Conservation (phyloP, 1,140 invertebrate species). For the Drosophila melanica region DNA sequence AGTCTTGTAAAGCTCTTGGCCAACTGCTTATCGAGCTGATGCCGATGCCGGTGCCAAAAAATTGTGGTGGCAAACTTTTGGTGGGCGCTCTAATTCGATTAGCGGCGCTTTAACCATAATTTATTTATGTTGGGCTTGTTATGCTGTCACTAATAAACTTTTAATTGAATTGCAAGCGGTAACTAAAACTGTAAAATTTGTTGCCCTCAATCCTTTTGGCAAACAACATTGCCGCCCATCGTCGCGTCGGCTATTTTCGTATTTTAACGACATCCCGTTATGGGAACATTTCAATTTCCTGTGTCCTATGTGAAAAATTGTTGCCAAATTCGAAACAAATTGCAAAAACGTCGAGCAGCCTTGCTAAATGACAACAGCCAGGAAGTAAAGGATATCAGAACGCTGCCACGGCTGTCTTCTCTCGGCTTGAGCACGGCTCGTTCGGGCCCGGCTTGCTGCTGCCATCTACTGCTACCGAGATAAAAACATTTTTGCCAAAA, state of each 20-base stretch:
- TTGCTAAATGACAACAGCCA: constrained; percentile 62
- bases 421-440: not conserved
- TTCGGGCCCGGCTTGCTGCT: constrained; percentile 1
- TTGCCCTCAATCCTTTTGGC: constrained; percentile 1
- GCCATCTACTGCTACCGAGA: constrained; percentile 14
- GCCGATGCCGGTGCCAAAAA: not conserved
- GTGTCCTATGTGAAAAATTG: constrained; percentile 77
- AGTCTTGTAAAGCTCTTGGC: constrained; percentile 30
- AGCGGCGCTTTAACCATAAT: constrained; percentile 26
- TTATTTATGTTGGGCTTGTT: constrained; percentile 25
- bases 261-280: constrained; percentile 72
- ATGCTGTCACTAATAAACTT: constrained; percentile 60
- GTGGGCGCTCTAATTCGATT: constrained; percentile 22
- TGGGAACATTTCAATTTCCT: constrained; percentile 81
- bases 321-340: constrained; percentile 79
- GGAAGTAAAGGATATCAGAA: constrained; percentile 64
- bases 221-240: constrained; percentile 15
- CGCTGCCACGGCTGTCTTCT: constrained; percentile 3
- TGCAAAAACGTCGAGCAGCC: constrained; percentile 51
- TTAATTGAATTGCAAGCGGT: constrained; percentile 71
- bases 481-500: constrained; percentile 75
- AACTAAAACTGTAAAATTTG: constrained; percentile 44
- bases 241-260: constrained; percentile 25
- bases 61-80: constrained; percentile 7
- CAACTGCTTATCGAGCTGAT: not conserved